Percentiles rank a stretch among this genome's conserved stretches.
These are phyloP conservation scores for Trachemys scripta DNA, from an alignment of 2,113 vertebrate genomes.

Conservation along the genomic window DNA sequence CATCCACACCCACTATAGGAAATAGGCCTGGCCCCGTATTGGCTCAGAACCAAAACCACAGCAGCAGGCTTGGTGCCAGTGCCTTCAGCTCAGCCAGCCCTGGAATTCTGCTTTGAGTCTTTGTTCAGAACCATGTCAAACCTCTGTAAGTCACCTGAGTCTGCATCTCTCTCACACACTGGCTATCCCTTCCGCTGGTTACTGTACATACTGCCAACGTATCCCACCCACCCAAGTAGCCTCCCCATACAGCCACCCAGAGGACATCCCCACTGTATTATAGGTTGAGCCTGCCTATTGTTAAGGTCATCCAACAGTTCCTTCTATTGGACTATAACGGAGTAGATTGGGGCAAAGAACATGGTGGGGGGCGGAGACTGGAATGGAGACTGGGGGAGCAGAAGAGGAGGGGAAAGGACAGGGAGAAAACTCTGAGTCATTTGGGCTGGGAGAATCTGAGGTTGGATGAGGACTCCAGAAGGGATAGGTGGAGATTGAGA, in stretches of 20 bases:
- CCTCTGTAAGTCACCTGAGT: background rate
- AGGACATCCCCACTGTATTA: background rate
- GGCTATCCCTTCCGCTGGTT: background rate
- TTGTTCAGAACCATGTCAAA: background rate
- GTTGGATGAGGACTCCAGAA: fast-evolving
- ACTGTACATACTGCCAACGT: background rate
- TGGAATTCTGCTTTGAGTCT: background rate
- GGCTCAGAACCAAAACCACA: background rate
- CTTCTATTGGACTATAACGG: background rate
- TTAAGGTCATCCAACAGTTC: background rate
- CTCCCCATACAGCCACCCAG: no score
- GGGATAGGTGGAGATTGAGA: background rate
- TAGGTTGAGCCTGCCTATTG: background rate
- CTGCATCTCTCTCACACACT: background rate
- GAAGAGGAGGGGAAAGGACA: background rate
- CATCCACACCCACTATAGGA: background rate
- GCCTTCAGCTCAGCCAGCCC: background rate
- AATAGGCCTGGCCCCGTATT: background rate
- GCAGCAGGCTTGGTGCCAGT: background rate
- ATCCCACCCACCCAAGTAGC: no score
- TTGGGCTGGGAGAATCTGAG: background rate
- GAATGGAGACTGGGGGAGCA: background rate
- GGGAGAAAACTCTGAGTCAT: no score
- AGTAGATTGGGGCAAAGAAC: background rate
- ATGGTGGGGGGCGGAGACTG: background rate